Base-by-base conservation (phyloP, 2,113 vertebrate genomes). In the Penelope pileata region DNA sequence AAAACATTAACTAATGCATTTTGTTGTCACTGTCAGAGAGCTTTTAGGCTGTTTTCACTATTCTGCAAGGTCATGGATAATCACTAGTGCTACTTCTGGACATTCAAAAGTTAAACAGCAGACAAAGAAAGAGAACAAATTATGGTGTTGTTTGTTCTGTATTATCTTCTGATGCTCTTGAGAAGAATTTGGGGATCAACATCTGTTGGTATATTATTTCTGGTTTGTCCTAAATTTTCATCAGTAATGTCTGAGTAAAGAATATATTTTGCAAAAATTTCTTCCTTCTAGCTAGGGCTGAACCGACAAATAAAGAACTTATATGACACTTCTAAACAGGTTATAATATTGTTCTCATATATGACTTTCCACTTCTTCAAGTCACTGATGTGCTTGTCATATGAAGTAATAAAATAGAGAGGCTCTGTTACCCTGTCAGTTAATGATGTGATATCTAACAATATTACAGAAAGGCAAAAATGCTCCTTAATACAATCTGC, bases 401-500 rank as follows among this genome's bases (percentile, higher is more conserved):
- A 48, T 42, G 32, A 92, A 93, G 53, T 43, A 32, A 84, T 60
- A 60, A 83, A 86, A 88, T 21, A 64, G 12, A 50, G 21, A 36
- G 34, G 8, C 36, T 87, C 45, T 7, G 7, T 36, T 74, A 24
- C 84, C 12, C 32, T 90, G 74, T 42, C 64, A 68, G 32, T 86
- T 92, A 84, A 82, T 62, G 77, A 70, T 26, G 53, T 66, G 63
- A 73, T 84, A 64, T 26, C 26, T 95, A 32, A 89, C 95, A 79
- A 94, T 70, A 54, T 19, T 58, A 58, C 53, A 93, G 36, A 91
- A 96, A 2, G 26, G 62, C 27, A 93, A 91, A 86, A 93, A 86
- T 62, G 59, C 5, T 15, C 18, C 90, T 89, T 72, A 73, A 69
- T 74, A 56, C 45, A 63, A 86, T 69, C 77, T 88, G n/a, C 40